Percentiles rank a stretch among this genome's conserved stretches.
These are phyloP conservation scores for Hoplostethus atlanticus DNA, from an alignment of 2,797 vertebrate species.

Conservation along the genomic window DNA sequence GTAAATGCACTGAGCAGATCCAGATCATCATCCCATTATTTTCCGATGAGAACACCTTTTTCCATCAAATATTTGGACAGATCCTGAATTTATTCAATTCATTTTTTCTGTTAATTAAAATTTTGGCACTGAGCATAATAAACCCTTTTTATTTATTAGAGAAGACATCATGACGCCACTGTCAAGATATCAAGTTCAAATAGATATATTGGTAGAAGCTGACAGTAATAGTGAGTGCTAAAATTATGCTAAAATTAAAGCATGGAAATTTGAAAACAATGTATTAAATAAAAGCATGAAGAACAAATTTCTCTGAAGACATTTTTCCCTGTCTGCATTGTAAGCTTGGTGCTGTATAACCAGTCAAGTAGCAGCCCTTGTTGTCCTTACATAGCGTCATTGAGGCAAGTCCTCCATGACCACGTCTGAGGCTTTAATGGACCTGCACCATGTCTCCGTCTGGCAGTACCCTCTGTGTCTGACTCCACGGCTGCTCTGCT, in stretches of 20 bases:
- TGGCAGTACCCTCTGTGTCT: slow-evolving; percentile 51
- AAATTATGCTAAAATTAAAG: slow-evolving; percentile 7
- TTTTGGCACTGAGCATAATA: background rate
- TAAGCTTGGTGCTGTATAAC: slow-evolving; percentile 20
- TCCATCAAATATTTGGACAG: background rate
- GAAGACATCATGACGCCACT: background rate
- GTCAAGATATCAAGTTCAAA: background rate
- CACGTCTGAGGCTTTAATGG: slow-evolving; percentile 65
- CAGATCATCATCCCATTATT: slow-evolving; percentile 10
- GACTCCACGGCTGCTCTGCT: slow-evolving; percentile 64
- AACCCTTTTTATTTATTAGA: background rate
- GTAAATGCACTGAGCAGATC: slow-evolving; percentile 4
- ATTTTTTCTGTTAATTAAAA: background rate
- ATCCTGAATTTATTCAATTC: background rate
- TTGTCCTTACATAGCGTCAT: slow-evolving; percentile 63
- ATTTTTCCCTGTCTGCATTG: slow-evolving; percentile 15
- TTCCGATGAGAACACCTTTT: background rate
- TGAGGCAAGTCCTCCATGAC: slow-evolving; percentile 56
- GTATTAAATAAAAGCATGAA: background rate
- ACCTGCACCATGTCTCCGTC: slow-evolving; percentile 67
- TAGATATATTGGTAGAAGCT: background rate
- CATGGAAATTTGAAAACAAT: background rate
- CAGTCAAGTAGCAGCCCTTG: slow-evolving; percentile 54
- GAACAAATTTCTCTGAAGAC: fast-evolving
- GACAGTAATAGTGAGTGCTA: background rate